phyloP scores from a whole-genome alignment of 2,888 invertebrate species.

The Eulithis testata region DNA sequence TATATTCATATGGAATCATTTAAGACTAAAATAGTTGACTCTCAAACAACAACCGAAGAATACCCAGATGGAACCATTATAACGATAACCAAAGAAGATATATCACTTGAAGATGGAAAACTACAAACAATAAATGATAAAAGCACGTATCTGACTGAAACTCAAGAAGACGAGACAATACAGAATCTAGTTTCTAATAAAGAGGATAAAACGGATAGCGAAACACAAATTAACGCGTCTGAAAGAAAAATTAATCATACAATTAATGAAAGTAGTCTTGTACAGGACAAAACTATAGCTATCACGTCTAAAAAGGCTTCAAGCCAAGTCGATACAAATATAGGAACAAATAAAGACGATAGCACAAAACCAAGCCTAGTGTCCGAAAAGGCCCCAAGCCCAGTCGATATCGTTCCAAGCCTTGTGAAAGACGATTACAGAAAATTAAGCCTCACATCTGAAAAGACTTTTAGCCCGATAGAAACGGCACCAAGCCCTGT shows the following conservation, averaged over 20 bases:
- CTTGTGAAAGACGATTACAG: constrained; percentile 12
- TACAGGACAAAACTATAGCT: not conserved
- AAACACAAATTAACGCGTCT: constrained; percentile 11
- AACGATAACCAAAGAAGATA: constrained; percentile 17
- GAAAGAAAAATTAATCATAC: constrained; percentile 12
- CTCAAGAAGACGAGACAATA: not conserved
- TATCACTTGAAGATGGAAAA: constrained; percentile 23
- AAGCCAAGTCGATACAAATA: constrained; percentile 19
- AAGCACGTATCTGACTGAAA: not conserved
- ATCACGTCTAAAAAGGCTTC: constrained; percentile 5
- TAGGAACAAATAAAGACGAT: constrained; percentile 7
- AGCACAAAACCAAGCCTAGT: constrained; percentile 33
- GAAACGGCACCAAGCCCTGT: constrained; percentile 22
- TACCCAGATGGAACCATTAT: constrained; percentile 28
- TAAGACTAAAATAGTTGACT: constrained; percentile 13
- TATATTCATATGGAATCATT: constrained; percentile 19
- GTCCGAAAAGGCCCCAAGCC: constrained; percentile 29
- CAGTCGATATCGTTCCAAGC: no score
- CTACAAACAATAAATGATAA: not conserved
- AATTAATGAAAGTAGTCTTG: no score
- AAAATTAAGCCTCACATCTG: not conserved
- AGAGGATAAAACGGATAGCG: no score
- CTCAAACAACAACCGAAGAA: constrained; percentile 1
- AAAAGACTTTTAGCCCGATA: not conserved
- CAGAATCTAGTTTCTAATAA: not conserved